phyloP scores from a whole-genome alignment of 2,113 vertebrate species.

The Ploceus nigricollis region DNA sequence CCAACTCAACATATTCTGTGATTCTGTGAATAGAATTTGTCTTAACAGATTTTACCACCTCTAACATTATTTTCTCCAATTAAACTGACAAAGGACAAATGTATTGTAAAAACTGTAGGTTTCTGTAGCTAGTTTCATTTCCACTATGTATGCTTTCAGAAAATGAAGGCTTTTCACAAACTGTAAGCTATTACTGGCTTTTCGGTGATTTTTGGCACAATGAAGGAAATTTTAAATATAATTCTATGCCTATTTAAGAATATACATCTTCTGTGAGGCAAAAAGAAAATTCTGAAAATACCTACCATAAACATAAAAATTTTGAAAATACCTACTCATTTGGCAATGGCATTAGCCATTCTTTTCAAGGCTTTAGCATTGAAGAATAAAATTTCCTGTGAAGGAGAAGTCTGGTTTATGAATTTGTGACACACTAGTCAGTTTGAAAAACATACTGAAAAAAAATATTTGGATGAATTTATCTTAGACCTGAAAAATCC shows the following conservation, averaged over 20 bases:
- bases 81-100: neutral
- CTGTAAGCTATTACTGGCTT: neutral
- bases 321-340: neutral
- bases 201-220: neutral
- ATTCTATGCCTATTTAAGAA: neutral
- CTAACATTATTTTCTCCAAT: neutral
- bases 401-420: neutral
- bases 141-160: neutral
- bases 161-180: neutral
- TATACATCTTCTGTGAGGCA: neutral
- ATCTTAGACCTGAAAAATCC: neutral
- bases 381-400: neutral
- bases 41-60: neutral
- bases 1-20: neutral
- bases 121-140: neutral
- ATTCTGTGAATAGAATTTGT: neutral
- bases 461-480: neutral
- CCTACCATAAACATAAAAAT: neutral
- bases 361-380: neutral
- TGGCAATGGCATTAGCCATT: neutral
- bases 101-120: neutral
- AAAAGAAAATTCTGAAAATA: neutral
- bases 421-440: neutral
- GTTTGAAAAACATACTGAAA: neutral
- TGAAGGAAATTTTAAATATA: neutral